These are phyloP conservation scores for Monopterus albus DNA, from an alignment of 2,113 vertebrate genomes.

Conservation along the genomic window DNA sequence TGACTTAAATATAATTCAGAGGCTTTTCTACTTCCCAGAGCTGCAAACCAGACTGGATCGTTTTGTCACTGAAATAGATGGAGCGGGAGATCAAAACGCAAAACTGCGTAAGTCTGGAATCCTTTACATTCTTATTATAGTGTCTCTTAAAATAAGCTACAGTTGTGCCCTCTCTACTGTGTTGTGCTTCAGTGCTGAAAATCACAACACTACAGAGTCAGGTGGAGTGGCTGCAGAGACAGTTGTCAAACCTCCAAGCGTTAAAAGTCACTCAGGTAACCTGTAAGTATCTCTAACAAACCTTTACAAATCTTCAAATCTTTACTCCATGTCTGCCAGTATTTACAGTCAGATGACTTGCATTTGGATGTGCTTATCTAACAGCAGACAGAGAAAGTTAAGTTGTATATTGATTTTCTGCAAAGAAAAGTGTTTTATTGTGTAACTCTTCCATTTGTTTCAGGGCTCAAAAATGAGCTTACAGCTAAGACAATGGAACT, in stretches of 20 bases:
- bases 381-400: background rate
- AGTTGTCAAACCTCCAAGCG: background rate
- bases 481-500: background rate
- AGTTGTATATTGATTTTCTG: background rate
- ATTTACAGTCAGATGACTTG: background rate
- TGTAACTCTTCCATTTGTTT: background rate
- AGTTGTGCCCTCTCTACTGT: background rate
- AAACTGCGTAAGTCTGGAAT: conserved; percentile 27
- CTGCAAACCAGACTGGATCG: conserved; percentile 8
- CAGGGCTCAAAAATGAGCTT: conserved; percentile 41
- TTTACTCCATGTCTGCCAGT: too few species aligned
- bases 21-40: conserved; percentile 26
- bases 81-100: background rate
- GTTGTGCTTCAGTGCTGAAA: conserved; percentile 33
- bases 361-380: too few species aligned
- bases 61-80: conserved; percentile 3
- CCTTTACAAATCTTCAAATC: background rate
- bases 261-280: background rate
- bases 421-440: background rate
- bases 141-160: background rate
- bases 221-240: conserved; percentile 12
- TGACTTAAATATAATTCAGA: background rate
- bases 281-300: conserved; percentile 15
- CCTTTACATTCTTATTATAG: background rate
- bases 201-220: conserved; percentile 30